Evolutionary conservation across 23 tunicate genomes (phyloP), one percentile per base, ranked within the genome.

Genomic region (Ascidia mentula): DNA sequence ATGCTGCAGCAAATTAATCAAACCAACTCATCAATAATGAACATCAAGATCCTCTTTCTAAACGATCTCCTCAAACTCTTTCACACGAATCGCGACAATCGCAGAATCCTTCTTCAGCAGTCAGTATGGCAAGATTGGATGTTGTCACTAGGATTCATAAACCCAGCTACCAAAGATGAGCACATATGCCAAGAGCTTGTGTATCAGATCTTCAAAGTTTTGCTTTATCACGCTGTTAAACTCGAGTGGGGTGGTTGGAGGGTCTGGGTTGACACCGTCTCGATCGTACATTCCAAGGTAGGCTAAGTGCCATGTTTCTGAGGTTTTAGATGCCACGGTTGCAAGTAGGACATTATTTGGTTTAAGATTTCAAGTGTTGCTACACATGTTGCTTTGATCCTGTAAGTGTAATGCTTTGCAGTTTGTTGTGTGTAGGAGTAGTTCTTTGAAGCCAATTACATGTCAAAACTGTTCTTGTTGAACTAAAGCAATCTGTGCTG

Each of bases 61-160:
- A 93, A 91, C 79, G 99, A 96, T 65, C 78, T 96, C 69, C 40
- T 91, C 76, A 74, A 38, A 40, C 77, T 96, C 17, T 96, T 96
- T 79, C 78, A 84, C 65, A 70, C 78, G 32, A 82, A 79, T 34
- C 79, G 83, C 30, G 97, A 90, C 34, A 96, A 96, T 82, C 77
- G 99, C 61, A 75, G 96, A 9, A 81, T 80, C 31, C 85, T 96
- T 26, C 94, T 96, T 34, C 99, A 96, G 73, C 99, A 96, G 83
- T 96, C 99, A 0, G 99, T 96, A n/a, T 96, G 99, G 99, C 99
- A 96, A 75, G 99, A 96, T 45, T 96, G 99, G 99, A 85, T 96
- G 90, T 45, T 96, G 32, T 72, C 88, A 9, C 74, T 87, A 0
- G 89, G 97, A 34, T 86, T 73, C 45, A 77, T 93, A 18, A 84